phyloP scores from a whole-genome alignment of 2,113 vertebrate species.

The Anser cygnoides region DNA sequence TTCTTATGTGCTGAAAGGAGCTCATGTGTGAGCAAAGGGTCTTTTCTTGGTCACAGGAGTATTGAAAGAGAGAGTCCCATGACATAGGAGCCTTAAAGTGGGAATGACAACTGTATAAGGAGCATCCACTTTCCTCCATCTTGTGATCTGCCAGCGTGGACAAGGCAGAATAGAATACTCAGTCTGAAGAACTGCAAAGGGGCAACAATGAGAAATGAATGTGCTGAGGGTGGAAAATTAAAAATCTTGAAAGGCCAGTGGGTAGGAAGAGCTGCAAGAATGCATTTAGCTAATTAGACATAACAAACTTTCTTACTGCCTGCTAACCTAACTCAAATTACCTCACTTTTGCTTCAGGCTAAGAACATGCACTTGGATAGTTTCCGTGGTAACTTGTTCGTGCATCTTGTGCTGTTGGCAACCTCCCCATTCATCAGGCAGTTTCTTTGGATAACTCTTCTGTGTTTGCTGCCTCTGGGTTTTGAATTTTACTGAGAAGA shows the following conservation, averaged over 20 bases:
- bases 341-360: background rate
- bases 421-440: accelerated
- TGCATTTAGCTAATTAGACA: background rate
- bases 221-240: background rate
- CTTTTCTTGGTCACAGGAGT: background rate
- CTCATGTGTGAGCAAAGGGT: background rate
- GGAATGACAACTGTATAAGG: background rate
- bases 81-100: accelerated
- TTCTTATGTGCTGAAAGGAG: background rate
- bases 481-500: background rate
- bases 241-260: background rate
- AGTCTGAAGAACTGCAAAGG: background rate
- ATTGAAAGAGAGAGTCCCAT: background rate
- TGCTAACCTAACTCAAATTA: background rate
- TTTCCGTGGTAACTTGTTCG: background rate
- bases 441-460: background rate
- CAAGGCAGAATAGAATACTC: background rate
- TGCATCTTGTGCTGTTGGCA: background rate
- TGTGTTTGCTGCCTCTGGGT: background rate
- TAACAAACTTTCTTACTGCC: background rate
- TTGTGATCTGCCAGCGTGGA: accelerated
- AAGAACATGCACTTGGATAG: background rate
- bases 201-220: background rate
- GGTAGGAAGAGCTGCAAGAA: background rate
- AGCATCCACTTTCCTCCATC: background rate